Base-by-base conservation (phyloP, 2,113 vertebrate species). In the Lates calcarifer region DNA sequence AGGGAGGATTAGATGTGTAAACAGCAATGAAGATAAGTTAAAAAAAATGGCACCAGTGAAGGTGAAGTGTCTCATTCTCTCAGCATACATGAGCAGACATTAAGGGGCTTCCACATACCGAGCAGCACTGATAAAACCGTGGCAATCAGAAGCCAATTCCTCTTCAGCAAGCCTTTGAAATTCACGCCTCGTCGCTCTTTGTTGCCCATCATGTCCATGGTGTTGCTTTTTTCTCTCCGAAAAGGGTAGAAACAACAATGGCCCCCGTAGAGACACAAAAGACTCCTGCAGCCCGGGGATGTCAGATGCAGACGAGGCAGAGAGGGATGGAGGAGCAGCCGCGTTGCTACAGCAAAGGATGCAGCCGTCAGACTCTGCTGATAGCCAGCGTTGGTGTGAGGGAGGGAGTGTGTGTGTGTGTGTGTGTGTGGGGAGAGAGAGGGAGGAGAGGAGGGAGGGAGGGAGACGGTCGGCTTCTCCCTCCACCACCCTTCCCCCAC, bases 71-170 rank as follows among this genome's bases (percentile, higher is more conserved):
- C 24, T 79, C 70, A 45, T 74, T 74, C 28, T 35, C 51, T 72
- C 35, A 45, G 72, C 64, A 62, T 1, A 68, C 74, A 87, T 31
- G 63, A 82, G 58, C 67, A 82, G 72, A 65, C 77, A 70, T 35
- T 43, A 26, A 58, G 0, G 31, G n/a, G 61, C 22, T 33, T 82
- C 20, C 79, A 92, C 97, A 93, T 95, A 99, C 98, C 98, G 81
- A 97, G 82, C 71, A 98, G 70, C 93, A 99, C 97, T 0, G 98
- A 95, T 0, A 90, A 58, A 74, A 98, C 89, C 13, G 98, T 98
- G 91, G 95, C 94, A 14, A 98, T 93, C 17, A 98, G 96, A 0
- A 98, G 95, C 96, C 97, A 98, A 77, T 99, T 97, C 74, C 90
- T 97, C 95, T 64, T 95, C 90, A 98, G 79, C 77, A 96, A 93